These are phyloP conservation scores for Brienomyrus longianalis DNA, from an alignment of 2,113 vertebrate genomes.

Conservation along the genomic window DNA sequence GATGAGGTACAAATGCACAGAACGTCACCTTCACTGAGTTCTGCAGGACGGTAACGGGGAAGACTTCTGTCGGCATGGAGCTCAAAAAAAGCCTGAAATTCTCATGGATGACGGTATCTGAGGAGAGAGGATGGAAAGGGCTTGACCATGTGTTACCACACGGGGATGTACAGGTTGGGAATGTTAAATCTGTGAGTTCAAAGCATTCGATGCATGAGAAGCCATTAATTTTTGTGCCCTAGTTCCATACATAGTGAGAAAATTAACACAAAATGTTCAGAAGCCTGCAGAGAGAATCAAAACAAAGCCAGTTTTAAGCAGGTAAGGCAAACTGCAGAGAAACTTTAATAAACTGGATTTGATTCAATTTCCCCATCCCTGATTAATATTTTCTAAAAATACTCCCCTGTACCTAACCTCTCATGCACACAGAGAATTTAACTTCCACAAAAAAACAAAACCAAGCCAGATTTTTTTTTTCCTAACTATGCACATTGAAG, in stretches of 20 bases:
- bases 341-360: neutral
- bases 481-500: neutral
- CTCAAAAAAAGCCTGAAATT: slow-evolving; percentile 75
- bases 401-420: neutral
- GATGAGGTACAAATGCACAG: neutral
- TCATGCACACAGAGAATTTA: neutral
- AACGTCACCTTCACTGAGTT: slow-evolving; percentile 72
- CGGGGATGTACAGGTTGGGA: neutral
- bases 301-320: slow-evolving; percentile 1
- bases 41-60: slow-evolving; percentile 75
- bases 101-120: slow-evolving; percentile 61
- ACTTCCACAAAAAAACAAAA: neutral
- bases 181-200: neutral
- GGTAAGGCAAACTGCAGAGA: neutral
- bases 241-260: neutral
- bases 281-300: neutral
- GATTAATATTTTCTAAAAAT: neutral
- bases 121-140: neutral
- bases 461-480: neutral
- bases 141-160: neutral
- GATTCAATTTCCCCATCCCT: neutral
- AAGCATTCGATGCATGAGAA: neutral
- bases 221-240: neutral
- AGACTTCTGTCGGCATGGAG: slow-evolving; percentile 71
- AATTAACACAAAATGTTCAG: neutral